A percentile compares a stretch with the other conserved stretches of the same genome.
These are phyloP conservation scores for Ormyrus thymus DNA, from an alignment of 2,888 invertebrate genomes.

Conservation along the genomic window DNA sequence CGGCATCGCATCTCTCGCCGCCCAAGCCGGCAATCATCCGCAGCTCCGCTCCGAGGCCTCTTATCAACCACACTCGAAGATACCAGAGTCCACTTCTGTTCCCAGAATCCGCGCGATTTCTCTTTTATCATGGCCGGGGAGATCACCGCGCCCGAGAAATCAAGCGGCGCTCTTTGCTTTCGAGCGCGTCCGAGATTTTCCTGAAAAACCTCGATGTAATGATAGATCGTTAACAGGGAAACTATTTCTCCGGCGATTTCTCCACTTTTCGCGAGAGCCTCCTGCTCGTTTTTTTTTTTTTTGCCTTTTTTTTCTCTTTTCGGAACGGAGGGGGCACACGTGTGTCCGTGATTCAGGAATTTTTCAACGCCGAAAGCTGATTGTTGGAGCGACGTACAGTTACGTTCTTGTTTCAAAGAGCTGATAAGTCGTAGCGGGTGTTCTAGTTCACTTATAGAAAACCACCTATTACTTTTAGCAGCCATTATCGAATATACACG, in stretches of 20 bases:
- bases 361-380: slow-evolving; percentile 14
- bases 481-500: too few species aligned
- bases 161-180: slow-evolving; percentile 9
- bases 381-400: slow-evolving; percentile 10
- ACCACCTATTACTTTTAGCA: slow-evolving; percentile 4
- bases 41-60: slow-evolving; percentile 4
- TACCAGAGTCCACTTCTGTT: neutral
- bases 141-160: neutral
- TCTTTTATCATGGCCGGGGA: slow-evolving; percentile 39
- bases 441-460: slow-evolving; percentile 7
- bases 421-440: neutral
- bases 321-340: too few species aligned
- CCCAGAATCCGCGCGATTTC: slow-evolving; percentile 17
- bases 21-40: neutral
- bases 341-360: neutral
- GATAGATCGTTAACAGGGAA: slow-evolving; percentile 57
- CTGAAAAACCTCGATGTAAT: slow-evolving; percentile 46
- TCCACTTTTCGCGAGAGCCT: slow-evolving; percentile 32
- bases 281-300: too few species aligned
- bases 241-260: slow-evolving; percentile 57
- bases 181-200: slow-evolving; percentile 55
- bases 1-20: neutral
- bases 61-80: neutral
- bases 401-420: neutral
- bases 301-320: neutral